phyloP scores from a whole-genome alignment of 2,113 vertebrate genomes.

The Alces alces region DNA sequence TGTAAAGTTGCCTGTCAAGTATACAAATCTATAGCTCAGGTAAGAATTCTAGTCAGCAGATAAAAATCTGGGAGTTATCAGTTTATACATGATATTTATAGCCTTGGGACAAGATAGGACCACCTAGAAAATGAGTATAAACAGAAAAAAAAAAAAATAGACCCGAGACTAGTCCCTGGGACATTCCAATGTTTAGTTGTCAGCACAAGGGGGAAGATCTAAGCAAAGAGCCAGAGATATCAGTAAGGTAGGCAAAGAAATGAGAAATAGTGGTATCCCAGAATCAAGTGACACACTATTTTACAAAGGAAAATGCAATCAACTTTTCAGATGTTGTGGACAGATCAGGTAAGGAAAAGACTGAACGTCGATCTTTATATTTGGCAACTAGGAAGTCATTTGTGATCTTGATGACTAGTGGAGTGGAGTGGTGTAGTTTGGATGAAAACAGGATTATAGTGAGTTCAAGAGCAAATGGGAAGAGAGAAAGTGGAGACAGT shows the following conservation, averaged over 20 bases:
- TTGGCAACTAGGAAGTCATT: not conserved
- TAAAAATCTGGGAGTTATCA: not conserved
- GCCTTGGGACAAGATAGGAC: not conserved
- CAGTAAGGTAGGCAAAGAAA: not conserved
- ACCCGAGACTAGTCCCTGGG: not conserved
- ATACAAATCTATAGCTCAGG: not conserved
- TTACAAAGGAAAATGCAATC: not conserved
- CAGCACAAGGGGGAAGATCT: not conserved
- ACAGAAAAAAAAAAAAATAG: not conserved
- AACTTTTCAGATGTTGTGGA: not conserved
- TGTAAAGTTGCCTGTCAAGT: not conserved
- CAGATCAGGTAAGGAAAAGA: not conserved
- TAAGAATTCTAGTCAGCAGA: not conserved
- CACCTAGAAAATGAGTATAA: not conserved
- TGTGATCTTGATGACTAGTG: not conserved
- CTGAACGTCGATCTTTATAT: not conserved
- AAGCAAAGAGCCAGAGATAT: not conserved
- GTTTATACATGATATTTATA: not conserved
- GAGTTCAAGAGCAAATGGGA: not conserved
- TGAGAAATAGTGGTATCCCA: not conserved
- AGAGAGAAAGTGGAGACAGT: not conserved
- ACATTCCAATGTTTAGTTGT: not conserved
- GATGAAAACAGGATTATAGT: not conserved
- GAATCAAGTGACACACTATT: not conserved
- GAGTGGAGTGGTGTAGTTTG: not conserved